Evolutionary conservation across 2,888 invertebrate genomes (phyloP), one percentile per base, ranked within the genome.

Genomic region (Drosophila diplacantha): DNA sequence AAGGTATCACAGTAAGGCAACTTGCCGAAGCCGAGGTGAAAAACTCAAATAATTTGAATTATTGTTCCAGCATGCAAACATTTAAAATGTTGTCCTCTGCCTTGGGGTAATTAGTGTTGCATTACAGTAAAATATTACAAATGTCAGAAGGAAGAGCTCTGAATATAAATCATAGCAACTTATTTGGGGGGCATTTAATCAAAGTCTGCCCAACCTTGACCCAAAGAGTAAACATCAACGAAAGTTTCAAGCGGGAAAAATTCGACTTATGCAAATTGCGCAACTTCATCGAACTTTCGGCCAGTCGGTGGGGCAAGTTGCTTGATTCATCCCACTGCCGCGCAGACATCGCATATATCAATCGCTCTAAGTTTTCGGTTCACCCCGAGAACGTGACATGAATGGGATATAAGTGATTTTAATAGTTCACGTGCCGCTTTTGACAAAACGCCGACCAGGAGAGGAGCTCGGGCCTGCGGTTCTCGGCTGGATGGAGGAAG

Each of bases 391-490:
- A 85, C 85, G 85, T 85, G 85, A 86, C 85, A 75, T 81, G 85
- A 86, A 85, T 85, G 75, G 81, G 73, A 76, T 72, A 78, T 81
- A 84, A 86, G 85, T 85, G 85, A 85, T 85, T 85, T 86, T 84
- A 86, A 85, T 85, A 83, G 85, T 85, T 85, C 86, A 85, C 86
- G 85, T 86, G 85, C 86, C 73, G 75, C 75, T 76, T 76, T 83
- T 82, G 84, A 83, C 83, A 83, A 73, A 74, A 83, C 68, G 69
- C 72, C 80, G 73, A 63, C 67, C 71, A 24, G 16, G 60, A 39
- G 43, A 26, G 46, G 59, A 31, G 38, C n/a, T 44, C 18, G 31
- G 22, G 37, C 14, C 22, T 22, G 20, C 14, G 31, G 39, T 14
- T 38, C 41, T 11, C 6, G 29, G 37, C 9, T 4, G 32, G 31